Percentiles rank a stretch among this genome's conserved stretches.
phyloP scores from a whole-genome alignment of 2,888 invertebrate species.

The Kryphioiulus occultus region DNA sequence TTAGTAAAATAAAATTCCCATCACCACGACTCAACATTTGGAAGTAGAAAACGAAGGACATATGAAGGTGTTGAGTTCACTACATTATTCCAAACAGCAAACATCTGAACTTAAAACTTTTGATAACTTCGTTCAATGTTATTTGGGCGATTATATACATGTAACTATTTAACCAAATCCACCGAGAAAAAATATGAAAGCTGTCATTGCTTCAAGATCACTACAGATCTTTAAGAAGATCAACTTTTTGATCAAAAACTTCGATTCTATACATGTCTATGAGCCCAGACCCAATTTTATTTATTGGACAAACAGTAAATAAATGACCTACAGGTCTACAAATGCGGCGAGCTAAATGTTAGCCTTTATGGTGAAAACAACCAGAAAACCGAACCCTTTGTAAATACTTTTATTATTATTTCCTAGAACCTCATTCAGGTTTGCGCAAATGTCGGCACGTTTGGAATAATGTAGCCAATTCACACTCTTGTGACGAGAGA shows the following conservation, averaged over 20 bases:
- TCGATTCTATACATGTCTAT: not conserved
- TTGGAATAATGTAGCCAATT: conserved; percentile 9
- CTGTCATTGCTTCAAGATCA: too few relatives aligned
- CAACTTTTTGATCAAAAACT: not conserved
- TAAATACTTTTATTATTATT: not conserved
- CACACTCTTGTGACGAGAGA: conserved; percentile 20
- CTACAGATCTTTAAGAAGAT: too few relatives aligned
- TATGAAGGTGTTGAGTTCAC: not conserved
- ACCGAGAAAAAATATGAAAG: too few relatives aligned
- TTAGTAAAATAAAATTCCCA: conserved; percentile 21
- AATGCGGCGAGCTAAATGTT: not conserved
- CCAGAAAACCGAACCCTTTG: not conserved
- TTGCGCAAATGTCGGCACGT: not conserved
- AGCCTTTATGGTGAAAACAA: not conserved
- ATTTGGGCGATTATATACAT: too few relatives aligned
- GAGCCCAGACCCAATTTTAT: not conserved
- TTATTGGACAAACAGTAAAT: too few relatives aligned
- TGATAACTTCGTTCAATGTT: too few relatives aligned
- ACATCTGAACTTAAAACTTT: too few relatives aligned
- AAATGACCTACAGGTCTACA: too few relatives aligned
- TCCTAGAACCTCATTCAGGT: not conserved
- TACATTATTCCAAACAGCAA: not conserved
- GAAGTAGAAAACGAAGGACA: not conserved
- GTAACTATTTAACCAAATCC: too few relatives aligned
- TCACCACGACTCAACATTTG: not conserved